These are phyloP conservation scores for Machaerirhynchus nigripectus DNA, from an alignment of 2,113 vertebrate species.

Conservation along the genomic window DNA sequence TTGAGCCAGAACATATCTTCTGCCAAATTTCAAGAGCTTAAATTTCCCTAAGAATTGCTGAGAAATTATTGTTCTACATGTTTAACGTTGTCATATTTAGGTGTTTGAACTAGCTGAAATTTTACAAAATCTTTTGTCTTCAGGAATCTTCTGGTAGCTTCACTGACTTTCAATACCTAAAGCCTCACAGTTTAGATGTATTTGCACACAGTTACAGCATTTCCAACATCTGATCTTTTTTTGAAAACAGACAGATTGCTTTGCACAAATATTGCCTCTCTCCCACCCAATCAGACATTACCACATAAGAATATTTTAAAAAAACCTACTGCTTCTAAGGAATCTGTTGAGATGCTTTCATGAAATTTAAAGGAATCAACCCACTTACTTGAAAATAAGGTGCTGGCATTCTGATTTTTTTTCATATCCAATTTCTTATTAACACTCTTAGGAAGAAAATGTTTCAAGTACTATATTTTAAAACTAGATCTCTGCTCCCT, in stretches of 20 bases:
- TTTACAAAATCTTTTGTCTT: background rate
- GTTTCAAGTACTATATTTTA: background rate
- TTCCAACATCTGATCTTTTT: background rate
- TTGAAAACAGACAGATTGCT: background rate
- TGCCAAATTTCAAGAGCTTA: background rate
- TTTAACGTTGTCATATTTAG: background rate
- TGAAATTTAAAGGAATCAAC: background rate
- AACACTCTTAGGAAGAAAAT: background rate
- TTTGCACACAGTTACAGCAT: background rate
- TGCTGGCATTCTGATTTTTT: background rate
- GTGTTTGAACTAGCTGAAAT: background rate
- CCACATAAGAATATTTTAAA: background rate
- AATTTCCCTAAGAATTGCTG: background rate
- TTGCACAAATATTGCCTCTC: background rate
- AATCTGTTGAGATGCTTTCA: background rate
- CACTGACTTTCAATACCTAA: background rate
- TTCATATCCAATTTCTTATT: background rate
- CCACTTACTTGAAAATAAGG: background rate
- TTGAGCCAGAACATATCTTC: background rate
- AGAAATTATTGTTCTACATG: background rate
- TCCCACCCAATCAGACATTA: background rate
- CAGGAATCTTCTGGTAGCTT: background rate
- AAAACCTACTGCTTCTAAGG: background rate
- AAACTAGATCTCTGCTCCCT: background rate
- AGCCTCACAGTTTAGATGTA: background rate